A percentile compares a stretch with the other conserved stretches of the same genome.
These are phyloP conservation scores for Mythimna lalbum DNA, from an alignment of 2,888 invertebrate species.

Conservation along the genomic window DNA sequence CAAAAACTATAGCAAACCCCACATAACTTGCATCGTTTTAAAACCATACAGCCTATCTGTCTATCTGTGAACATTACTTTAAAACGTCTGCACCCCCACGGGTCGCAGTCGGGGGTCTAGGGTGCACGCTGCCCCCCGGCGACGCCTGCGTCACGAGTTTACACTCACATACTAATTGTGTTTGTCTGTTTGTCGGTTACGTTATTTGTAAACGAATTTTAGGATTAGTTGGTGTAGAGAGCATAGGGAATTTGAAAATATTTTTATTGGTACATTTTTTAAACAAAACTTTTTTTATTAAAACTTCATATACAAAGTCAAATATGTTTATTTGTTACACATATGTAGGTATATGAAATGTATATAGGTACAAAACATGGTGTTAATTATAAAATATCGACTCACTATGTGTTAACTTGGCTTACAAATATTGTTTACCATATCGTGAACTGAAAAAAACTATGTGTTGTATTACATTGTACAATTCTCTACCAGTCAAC, in stretches of 20 bases:
- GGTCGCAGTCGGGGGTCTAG: conserved; percentile 70
- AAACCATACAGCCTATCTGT: conserved; percentile 37
- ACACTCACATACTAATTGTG: conserved; percentile 86
- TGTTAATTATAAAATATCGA: no score
- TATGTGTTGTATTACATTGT: no score
- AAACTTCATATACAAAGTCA: no score
- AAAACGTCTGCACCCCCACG: conserved; percentile 61
- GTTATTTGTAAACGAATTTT: conserved; percentile 78
- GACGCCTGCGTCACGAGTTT: conserved; percentile 78
- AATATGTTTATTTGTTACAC: no score
- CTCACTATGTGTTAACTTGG: no score
- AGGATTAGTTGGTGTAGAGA: conserved; percentile 45
- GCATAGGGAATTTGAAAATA: neutral
- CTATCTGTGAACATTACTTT: conserved; percentile 48
- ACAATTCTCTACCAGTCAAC: no score
- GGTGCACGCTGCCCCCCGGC: conserved; percentile 80
- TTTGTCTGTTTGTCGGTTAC: conserved; percentile 82
- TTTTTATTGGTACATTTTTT: no score
- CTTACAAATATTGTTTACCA: no score
- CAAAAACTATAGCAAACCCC: conserved; percentile 7
- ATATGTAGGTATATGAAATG: no score
- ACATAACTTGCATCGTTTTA: conserved; percentile 24
- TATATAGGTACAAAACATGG: no score
- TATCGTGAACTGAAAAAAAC: no score
- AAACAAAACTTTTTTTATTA: no score